A percentile compares a stretch with the other conserved stretches of the same genome.
These are phyloP conservation scores for Periophthalmus modestus DNA, from an alignment of 2,113 vertebrate species.

Conservation along the genomic window DNA sequence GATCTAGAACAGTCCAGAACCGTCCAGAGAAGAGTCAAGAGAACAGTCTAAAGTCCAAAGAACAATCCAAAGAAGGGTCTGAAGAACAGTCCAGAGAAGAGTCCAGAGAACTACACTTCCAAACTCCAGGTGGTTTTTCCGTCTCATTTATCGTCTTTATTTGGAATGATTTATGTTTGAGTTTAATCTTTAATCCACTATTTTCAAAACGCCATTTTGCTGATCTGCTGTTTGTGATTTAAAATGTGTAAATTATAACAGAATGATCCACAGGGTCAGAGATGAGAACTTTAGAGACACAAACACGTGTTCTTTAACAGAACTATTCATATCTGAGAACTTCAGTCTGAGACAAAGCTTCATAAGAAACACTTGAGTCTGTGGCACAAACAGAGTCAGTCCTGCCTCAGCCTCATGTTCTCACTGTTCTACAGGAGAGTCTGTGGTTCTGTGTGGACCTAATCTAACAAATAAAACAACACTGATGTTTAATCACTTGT, in stretches of 20 bases:
- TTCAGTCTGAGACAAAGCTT: not conserved
- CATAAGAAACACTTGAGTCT: too few species aligned
- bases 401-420: slow-evolving; percentile 5
- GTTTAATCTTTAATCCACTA: too few species aligned
- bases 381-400: too few species aligned
- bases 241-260: too few species aligned
- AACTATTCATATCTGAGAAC: not conserved
- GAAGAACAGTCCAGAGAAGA: too few species aligned
- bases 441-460: slow-evolving; percentile 19
- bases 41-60: not conserved
- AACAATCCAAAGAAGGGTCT: too few species aligned
- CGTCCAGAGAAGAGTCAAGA: not conserved
- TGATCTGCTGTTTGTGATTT: too few species aligned
- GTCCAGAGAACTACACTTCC: not conserved
- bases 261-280: too few species aligned
- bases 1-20: not conserved
- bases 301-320: not conserved
- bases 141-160: too few species aligned
- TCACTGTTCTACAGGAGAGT: slow-evolving; percentile 10
- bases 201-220: too few species aligned
- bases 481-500: slow-evolving; percentile 54
- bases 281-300: too few species aligned
- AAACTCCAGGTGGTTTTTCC: not conserved
- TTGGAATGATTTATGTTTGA: too few species aligned
- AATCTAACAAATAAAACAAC: slow-evolving; percentile 59